Percentiles rank a stretch among this genome's conserved stretches.
These are phyloP conservation scores for Nothobranchius kuhntae DNA, from an alignment of 2,113 vertebrate species.

Conservation along the genomic window DNA sequence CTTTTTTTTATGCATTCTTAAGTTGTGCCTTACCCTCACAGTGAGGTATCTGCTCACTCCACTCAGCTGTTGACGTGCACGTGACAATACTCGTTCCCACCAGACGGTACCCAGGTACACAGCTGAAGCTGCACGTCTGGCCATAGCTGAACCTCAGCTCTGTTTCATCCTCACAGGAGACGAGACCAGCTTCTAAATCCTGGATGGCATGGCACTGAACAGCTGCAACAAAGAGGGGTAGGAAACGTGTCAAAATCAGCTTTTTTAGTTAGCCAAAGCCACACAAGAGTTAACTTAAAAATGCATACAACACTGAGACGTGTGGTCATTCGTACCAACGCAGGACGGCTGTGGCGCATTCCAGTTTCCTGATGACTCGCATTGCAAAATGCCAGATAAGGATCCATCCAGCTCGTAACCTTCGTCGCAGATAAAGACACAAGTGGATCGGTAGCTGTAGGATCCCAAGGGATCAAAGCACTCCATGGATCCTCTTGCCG, in stretches of 20 bases:
- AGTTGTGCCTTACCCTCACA: conserved; percentile 77
- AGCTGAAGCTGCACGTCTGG: conserved; percentile 80
- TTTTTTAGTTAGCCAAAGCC: not conserved
- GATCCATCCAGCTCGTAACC: conserved; percentile 51
- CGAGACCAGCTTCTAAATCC: conserved; percentile 51
- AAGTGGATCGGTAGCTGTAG: conserved; percentile 67
- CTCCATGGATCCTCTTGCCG: conserved; percentile 36
- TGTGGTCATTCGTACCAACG: conserved; percentile 37
- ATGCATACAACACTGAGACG: not conserved
- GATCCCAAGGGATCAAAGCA: conserved; percentile 49
- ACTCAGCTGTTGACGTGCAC: conserved; percentile 74
- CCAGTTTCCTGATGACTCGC: conserved; percentile 66
- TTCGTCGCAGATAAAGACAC: conserved; percentile 71
- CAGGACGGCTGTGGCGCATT: conserved; percentile 63
- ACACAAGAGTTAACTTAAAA: not conserved
- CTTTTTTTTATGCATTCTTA: not conserved
- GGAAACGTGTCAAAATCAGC: not conserved
- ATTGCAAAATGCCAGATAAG: conserved; percentile 48
- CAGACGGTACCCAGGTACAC: conserved; percentile 70
- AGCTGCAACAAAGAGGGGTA: conserved; percentile 47
- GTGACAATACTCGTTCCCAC: conserved; percentile 60
- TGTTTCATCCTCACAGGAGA: conserved; percentile 73
- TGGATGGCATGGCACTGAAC: conserved; percentile 56
- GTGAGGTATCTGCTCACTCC: conserved; percentile 73
- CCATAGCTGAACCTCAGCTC: conserved; percentile 70